Evolutionary conservation across 2,888 invertebrate species (phyloP), one percentile per base, ranked within the genome.

Genomic region (Odontocolon sp.): DNA sequence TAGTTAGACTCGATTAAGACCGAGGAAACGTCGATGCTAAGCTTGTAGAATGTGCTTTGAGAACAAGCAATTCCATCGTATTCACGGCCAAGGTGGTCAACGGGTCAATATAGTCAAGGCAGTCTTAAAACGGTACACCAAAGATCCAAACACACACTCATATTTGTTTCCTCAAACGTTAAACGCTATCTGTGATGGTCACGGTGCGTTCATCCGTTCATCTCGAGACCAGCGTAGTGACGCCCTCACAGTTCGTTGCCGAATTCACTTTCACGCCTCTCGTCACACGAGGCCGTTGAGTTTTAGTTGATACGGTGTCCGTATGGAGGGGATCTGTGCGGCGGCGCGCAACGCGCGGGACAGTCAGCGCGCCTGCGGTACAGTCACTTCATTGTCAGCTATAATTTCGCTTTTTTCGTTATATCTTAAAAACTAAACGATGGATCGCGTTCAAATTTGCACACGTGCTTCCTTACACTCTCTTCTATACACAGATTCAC

Each of bases 1-100:
- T 16, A 28, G 50, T 28, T 52, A 1, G 28, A 18, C 18, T 16
- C 9, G 9, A 54, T 28, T 16, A 4, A 54, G 54, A n/a, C 9
- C 31, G n/a, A 16, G 33, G 54, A 54, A 54, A 54, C 28, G 1
- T 54, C 18, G 2, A 28, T 14, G 16, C 16, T 28, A n/a, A n/a
- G n/a, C n/a, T n/a, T n/a, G n/a, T n/a, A n/a, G n/a, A n/a, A 6
- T 11, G 11, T 28, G 40, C 9, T 18, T 61, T 31, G 21, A 11
- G 33, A 67, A 63, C 38, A n/a, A 38, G 18, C 66, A 59, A 52
- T 66, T 57, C 57, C 50, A 42, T 75, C 6, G 31, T 57, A 61
- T 69, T 70, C 64, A 75, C 50, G 69, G 70, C 52, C 75, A 75
- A 75, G 70, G 69, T 70, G 40, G 42, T 33, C 61, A 47, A 11